These are phyloP conservation scores for Volucella inflata DNA, from an alignment of 2,888 invertebrate species.

Conservation along the genomic window DNA sequence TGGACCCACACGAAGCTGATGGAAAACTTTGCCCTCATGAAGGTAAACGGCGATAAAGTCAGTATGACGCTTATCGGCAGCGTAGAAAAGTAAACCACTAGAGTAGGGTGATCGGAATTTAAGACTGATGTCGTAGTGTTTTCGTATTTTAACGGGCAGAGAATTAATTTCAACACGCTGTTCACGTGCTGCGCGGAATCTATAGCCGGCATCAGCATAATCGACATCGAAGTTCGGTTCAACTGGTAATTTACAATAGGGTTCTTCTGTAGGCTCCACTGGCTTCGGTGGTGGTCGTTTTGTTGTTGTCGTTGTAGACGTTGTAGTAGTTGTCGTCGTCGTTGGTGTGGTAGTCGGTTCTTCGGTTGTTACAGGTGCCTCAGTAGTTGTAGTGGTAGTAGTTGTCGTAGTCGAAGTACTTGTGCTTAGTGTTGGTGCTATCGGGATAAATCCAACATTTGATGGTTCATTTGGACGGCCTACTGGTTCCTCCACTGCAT, in stretches of 20 bases:
- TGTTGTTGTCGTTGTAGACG: conserved; percentile 78
- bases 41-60: conserved; percentile 91
- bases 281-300: conserved; percentile 72
- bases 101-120: conserved; percentile 89
- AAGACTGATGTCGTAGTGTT: conserved; percentile 89
- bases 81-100: conserved; percentile 94
- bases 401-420: conserved; percentile 80
- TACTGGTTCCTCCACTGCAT: conserved; percentile 75
- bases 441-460: conserved; percentile 77
- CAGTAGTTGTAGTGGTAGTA: conserved; percentile 78
- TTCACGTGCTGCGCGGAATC: conserved; percentile 85
- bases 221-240: conserved; percentile 82
- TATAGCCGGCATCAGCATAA: conserved; percentile 81
- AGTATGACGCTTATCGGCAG: conserved; percentile 86
- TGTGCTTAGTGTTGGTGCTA: conserved; percentile 82
- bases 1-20: conserved; percentile 86
- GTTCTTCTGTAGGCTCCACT: conserved; percentile 78
- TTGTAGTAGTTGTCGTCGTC: conserved; percentile 77
- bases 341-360: conserved; percentile 77
- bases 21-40: conserved; percentile 89
- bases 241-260: conserved; percentile 81
- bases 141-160: conserved; percentile 86
- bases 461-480: background rate
- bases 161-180: conserved; percentile 89
- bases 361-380: conserved; percentile 68